Evolutionary conservation across 1,140 invertebrate genomes (phyloP).

Genomic region (Microplitis mediator): DNA sequence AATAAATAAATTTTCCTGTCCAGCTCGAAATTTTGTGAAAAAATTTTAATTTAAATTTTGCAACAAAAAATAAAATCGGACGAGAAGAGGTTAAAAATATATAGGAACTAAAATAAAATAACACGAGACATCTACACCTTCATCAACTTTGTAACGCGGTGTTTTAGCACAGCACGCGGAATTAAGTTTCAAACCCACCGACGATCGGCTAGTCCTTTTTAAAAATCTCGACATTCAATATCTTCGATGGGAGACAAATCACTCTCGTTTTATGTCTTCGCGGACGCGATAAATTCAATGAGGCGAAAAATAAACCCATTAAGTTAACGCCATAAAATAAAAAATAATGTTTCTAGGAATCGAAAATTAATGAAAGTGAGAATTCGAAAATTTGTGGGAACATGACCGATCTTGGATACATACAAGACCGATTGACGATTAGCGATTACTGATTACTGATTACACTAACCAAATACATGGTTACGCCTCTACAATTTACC

Average conservation of each 20-base stretch:
- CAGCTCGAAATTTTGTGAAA: too few relatives aligned
- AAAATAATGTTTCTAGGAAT: background rate
- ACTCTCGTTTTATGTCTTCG: background rate
- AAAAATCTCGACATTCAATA: slow-evolving; percentile 20
- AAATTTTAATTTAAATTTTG: too few relatives aligned
- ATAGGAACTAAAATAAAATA: background rate
- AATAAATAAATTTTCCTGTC: too few relatives aligned
- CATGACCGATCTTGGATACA: slow-evolving; percentile 18
- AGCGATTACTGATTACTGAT: slow-evolving; percentile 44
- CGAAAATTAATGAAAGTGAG: background rate
- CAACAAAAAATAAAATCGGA: too few relatives aligned
- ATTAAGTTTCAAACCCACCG: slow-evolving; percentile 20
- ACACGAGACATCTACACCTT: background rate
- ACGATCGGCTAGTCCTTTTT: slow-evolving; percentile 22
- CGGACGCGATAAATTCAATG: background rate
- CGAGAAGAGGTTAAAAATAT: background rate
- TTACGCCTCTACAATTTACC: slow-evolving; percentile 52
- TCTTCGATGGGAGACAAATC: background rate
- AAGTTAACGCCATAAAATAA: background rate
- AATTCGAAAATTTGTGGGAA: slow-evolving; percentile 13
- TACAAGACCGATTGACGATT: slow-evolving; percentile 45
- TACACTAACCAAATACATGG: slow-evolving; percentile 53
- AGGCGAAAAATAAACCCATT: background rate
- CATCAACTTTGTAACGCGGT: background rate
- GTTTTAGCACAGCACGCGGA: background rate